phyloP scores from a whole-genome alignment of 2,797 vertebrate genomes.

The Cyprinella venusta region DNA sequence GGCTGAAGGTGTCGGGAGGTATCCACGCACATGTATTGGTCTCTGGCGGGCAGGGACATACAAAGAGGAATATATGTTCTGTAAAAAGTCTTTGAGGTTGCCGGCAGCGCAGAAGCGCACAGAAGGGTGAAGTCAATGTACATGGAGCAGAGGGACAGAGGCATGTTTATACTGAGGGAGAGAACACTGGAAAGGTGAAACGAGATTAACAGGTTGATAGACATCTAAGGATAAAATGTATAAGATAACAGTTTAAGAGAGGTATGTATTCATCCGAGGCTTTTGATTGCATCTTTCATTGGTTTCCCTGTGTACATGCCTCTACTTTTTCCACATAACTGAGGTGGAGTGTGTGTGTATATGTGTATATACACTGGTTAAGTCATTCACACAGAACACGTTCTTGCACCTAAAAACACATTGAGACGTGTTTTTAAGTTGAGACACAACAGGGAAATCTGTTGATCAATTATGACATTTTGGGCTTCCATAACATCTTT shows the following conservation, averaged over 20 bases:
- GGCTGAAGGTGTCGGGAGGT: slow-evolving; percentile 47
- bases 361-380: background rate
- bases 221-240: slow-evolving; percentile 3
- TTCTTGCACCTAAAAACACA: background rate
- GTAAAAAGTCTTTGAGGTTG: slow-evolving; percentile 68
- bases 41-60: slow-evolving; percentile 73
- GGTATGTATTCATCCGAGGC: slow-evolving; percentile 28
- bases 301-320: slow-evolving; percentile 1
- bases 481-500: background rate
- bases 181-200: slow-evolving; percentile 20
- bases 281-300: slow-evolving; percentile 14
- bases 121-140: slow-evolving; percentile 19
- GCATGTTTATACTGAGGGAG: slow-evolving; percentile 7
- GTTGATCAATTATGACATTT: background rate
- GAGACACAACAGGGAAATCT: background rate
- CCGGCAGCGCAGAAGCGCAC: slow-evolving; percentile 53
- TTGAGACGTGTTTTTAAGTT: background rate
- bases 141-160: background rate
- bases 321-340: background rate
- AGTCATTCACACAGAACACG: background rate
- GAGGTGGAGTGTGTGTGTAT: background rate
- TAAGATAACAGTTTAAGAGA: slow-evolving; percentile 10
- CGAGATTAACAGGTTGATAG: background rate
- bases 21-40: slow-evolving; percentile 60
- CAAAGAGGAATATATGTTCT: slow-evolving; percentile 61